A percentile compares a stretch with the other conserved stretches of the same genome.
These are phyloP conservation scores for Halocynthia roretzi DNA, from an alignment of 23 tunicate species.

Conservation along the genomic window DNA sequence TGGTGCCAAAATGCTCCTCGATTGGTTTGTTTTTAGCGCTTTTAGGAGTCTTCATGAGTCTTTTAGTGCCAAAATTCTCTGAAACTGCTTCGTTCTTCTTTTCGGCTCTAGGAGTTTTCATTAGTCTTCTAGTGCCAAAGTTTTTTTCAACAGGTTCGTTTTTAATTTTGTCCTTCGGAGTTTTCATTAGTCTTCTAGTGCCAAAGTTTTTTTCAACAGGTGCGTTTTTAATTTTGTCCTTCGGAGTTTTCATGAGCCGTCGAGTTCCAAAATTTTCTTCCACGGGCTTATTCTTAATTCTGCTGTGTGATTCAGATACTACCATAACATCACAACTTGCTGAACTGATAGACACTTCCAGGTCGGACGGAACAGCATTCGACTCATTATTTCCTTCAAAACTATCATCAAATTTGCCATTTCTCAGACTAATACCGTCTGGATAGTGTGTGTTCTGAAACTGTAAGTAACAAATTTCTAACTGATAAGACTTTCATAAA, in stretches of 20 bases:
- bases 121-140: constrained; percentile 25
- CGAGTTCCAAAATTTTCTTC: constrained; percentile 53
- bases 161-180: constrained; percentile 48
- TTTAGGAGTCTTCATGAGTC: constrained; percentile 26
- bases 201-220: constrained; percentile 61
- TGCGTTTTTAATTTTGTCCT: constrained; percentile 13
- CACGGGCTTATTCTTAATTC: constrained; percentile 15
- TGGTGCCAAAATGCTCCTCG: constrained; percentile 48
- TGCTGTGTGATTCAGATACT: background rate
- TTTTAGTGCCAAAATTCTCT: constrained; percentile 21
- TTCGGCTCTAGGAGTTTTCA: constrained; percentile 12
- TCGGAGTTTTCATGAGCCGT: constrained; percentile 51
- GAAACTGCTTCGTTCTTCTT: constrained; percentile 1
- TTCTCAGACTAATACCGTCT: no score
- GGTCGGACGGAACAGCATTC: no score
- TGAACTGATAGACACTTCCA: no score
- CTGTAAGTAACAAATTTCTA: no score
- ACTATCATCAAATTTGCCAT: no score
- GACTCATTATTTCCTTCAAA: no score
- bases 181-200: constrained; percentile 37
- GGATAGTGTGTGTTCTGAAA: no score
- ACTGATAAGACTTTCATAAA: no score
- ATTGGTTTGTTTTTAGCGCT: constrained; percentile 12
- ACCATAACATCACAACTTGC: no score
- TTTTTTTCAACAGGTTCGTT: constrained; percentile 25